These are phyloP conservation scores for Eurystomus glaucurus DNA, from an alignment of 2,797 vertebrate genomes.

Conservation along the genomic window DNA sequence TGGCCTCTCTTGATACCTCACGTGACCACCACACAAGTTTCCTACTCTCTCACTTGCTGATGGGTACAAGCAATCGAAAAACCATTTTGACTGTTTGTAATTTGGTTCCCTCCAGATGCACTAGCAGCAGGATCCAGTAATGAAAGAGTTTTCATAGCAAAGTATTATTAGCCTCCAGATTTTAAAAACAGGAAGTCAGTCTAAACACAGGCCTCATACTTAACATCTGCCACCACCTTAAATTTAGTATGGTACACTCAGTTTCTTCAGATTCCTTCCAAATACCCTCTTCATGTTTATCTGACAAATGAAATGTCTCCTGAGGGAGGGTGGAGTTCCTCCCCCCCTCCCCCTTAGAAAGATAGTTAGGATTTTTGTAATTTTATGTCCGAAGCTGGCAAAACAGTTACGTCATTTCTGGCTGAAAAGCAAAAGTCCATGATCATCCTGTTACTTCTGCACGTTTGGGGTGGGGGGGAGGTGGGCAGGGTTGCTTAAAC, in stretches of 20 bases:
- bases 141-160: conserved; percentile 18
- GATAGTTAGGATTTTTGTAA: neutral
- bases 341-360: neutral
- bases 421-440: neutral
- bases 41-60: neutral
- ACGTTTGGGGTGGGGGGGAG: fast-evolving
- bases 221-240: conserved; percentile 42
- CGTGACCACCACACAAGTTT: neutral
- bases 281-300: neutral
- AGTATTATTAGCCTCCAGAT: conserved; percentile 11
- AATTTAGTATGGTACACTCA: neutral
- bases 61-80: neutral
- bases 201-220: conserved; percentile 28
- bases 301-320: neutral
- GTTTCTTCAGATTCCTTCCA: conserved; percentile 33
- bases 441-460: neutral
- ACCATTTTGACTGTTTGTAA: neutral
- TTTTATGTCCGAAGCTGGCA: neutral
- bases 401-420: neutral
- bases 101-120: neutral
- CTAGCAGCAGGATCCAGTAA: neutral
- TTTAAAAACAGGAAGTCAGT: conserved; percentile 53
- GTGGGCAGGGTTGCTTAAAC: neutral
- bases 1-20: neutral
- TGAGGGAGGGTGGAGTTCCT: neutral